Evolutionary conservation across 1,140 invertebrate species (phyloP), one percentile per base, ranked within the genome.

Genomic region (Zaprionus vittiger): DNA sequence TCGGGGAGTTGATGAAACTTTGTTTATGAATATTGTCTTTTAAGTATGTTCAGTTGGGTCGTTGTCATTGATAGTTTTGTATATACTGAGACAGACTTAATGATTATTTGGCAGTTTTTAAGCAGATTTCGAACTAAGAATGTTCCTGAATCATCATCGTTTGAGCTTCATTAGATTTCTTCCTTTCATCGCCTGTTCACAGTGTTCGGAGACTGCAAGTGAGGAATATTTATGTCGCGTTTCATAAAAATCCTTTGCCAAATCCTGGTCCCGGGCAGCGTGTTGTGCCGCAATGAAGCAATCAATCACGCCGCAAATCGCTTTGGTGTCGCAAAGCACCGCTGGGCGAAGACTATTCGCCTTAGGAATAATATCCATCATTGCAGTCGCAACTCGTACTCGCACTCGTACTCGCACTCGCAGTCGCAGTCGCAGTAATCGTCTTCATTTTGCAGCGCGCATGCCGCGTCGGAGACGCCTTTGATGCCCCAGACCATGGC

Each of bases 291-390:
- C 74, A 90, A 85, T 85, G 79, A 77, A 67, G 85, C 85, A 90
- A 90, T 90, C 85, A 90, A 90, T 90, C 85, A 90, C 78, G 52
- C 77, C 60, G 65, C 62, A 90, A 90, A 90, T 90, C 79, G 85
- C 85, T 90, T 90, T 90, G 85, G 85, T 90, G 85, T 90, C 79
- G 85, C 85, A 85, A 81, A 82, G 85, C 85, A 85, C 85, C 81
- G 85, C 85, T 90, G 85, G 85, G 85, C 85, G 71, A 90, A 90
- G 85, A 82, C 81, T 90, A 90, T 90, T 91, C 85, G 85, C 86
- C 81, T 90, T 90, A 90, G 79, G 81, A 84, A 89, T 90, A 90
- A 82, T 90, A 90, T 90, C 68, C 85, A 90, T 90, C 85, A 90
- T 90, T 89, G 85, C 85, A 82, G 79, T 80, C 62, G 64, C 73